These are phyloP conservation scores for Ameiurus melas DNA, from an alignment of 2,113 vertebrate genomes.

Conservation along the genomic window DNA sequence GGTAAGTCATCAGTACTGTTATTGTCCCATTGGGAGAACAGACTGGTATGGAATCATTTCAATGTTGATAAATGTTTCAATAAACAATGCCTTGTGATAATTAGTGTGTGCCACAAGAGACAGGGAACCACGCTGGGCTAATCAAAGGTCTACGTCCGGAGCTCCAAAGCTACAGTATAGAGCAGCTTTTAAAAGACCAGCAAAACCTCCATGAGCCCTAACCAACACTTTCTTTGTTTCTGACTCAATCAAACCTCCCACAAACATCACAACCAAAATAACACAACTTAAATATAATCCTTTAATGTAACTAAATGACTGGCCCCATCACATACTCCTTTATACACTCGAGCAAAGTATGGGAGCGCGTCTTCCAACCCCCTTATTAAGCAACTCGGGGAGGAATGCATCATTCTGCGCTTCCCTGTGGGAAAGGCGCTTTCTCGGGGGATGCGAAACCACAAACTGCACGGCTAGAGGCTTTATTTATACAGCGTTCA, in stretches of 20 bases:
- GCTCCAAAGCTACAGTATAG: background rate
- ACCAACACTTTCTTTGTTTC: background rate
- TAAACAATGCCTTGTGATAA: slow-evolving; percentile 58
- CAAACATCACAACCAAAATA: background rate
- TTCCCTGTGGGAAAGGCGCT: slow-evolving; percentile 51
- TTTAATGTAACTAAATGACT: slow-evolving; percentile 50
- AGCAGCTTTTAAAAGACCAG: slow-evolving; percentile 17
- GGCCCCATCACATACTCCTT: slow-evolving; percentile 31
- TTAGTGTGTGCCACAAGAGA: slow-evolving; percentile 55
- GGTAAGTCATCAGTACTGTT: slow-evolving; percentile 13
- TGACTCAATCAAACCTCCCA: slow-evolving; percentile 23
- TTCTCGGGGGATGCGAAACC: slow-evolving; percentile 36
- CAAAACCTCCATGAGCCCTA: background rate
- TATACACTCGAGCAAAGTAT: slow-evolving; percentile 36
- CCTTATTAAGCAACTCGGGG: slow-evolving; percentile 33
- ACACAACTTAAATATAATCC: slow-evolving; percentile 42
- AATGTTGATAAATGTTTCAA: slow-evolving; percentile 56
- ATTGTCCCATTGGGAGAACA: background rate
- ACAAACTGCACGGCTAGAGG: slow-evolving; percentile 35
- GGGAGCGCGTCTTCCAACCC: background rate
- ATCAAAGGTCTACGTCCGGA: slow-evolving; percentile 52
- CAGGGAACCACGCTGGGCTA: slow-evolving; percentile 47
- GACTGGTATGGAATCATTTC: background rate
- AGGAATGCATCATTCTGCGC: slow-evolving; percentile 17
- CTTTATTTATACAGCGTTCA: slow-evolving; percentile 41